Percentiles rank a stretch among this genome's conserved stretches.
These are phyloP conservation scores for Microtus oregoni DNA, from an alignment of 2,113 vertebrate species.

Conservation along the genomic window DNA sequence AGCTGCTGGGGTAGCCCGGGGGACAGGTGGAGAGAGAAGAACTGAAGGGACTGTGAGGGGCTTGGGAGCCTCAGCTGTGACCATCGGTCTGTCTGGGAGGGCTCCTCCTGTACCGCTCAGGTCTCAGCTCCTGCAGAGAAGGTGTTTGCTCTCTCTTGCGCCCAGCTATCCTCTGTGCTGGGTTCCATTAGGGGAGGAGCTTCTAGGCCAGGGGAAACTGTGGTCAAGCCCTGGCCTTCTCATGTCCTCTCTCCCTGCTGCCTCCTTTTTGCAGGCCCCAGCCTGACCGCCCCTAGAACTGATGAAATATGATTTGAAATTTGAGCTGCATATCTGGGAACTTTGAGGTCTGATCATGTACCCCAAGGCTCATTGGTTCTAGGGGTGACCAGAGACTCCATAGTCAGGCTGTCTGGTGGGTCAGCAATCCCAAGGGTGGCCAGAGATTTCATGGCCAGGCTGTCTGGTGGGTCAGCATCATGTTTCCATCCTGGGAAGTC, in stretches of 20 bases:
- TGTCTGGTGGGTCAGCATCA: background rate
- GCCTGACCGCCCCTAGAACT: background rate
- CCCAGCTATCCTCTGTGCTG: background rate
- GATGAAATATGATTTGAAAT: background rate
- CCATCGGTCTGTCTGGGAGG: background rate
- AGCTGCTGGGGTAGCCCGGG: accelerated
- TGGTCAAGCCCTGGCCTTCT: background rate
- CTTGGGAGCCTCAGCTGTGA: accelerated
- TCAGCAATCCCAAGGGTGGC: background rate
- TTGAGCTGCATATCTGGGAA: background rate
- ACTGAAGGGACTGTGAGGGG: background rate
- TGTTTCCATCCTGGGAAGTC: background rate
- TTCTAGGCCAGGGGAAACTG: slow-evolving; percentile 25
- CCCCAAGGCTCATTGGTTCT: background rate
- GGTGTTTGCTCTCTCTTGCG: background rate
- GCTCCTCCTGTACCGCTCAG: accelerated
- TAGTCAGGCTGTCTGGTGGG: background rate
- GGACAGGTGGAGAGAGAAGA: no score
- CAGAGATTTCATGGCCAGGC: background rate
- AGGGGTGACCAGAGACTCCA: background rate
- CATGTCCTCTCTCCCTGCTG: background rate
- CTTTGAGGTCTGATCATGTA: background rate
- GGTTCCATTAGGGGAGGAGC: background rate
- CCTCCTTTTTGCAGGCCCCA: background rate
- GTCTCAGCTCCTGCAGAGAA: background rate